These are phyloP conservation scores for Gymnogyps californianus DNA, from an alignment of 2,113 vertebrate species.

Conservation along the genomic window DNA sequence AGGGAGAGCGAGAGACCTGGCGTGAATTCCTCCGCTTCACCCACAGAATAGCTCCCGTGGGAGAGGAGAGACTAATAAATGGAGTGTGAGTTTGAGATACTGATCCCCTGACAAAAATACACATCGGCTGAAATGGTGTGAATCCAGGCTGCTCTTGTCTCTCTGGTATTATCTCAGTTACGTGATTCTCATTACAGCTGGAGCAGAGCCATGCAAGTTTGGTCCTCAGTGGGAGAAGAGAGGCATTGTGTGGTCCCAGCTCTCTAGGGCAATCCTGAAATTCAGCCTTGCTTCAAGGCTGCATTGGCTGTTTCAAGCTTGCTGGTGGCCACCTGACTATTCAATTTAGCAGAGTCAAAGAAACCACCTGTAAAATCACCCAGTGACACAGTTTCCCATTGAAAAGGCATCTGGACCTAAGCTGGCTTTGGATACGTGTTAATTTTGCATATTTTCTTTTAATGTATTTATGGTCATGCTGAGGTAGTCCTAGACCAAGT, in stretches of 20 bases:
- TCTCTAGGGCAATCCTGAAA: background rate
- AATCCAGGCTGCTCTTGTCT: background rate
- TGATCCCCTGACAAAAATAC: background rate
- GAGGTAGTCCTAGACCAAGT: background rate
- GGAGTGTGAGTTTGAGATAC: background rate
- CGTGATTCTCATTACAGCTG: background rate
- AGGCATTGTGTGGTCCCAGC: background rate
- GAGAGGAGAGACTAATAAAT: constrained; percentile 10
- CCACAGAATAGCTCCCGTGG: background rate
- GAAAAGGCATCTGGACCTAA: background rate
- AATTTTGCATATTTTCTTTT: background rate
- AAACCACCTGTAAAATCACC: background rate
- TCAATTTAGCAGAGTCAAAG: background rate
- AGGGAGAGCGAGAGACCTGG: background rate
- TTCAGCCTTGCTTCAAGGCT: background rate
- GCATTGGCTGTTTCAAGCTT: background rate
- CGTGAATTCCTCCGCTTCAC: background rate
- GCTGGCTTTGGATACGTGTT: background rate
- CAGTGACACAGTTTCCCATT: background rate
- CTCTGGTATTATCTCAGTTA: background rate
- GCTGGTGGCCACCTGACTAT: background rate
- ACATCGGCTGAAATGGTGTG: background rate
- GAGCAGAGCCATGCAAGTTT: background rate
- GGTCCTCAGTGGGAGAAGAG: background rate
- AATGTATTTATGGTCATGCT: background rate